Conservation (phyloP, 2,113 vertebrate species). For the Herpetotheres cachinnans region DNA sequence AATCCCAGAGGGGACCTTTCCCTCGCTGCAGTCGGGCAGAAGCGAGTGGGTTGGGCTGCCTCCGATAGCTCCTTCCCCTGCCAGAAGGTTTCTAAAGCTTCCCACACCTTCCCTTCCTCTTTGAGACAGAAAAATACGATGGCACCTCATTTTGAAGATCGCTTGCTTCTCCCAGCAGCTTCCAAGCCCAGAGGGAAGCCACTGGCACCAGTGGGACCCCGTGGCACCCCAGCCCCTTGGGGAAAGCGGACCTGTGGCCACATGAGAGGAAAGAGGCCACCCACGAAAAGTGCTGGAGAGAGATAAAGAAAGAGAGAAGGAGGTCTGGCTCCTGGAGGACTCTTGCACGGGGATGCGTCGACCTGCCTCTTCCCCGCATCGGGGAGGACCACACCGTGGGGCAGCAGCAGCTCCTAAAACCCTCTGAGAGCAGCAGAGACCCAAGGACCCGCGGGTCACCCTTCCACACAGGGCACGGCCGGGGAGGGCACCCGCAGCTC, state of each 20-base stretch:
- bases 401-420: background rate
- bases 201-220: slow-evolving; percentile 2
- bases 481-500: background rate
- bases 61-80: slow-evolving; percentile 36
- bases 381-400: background rate
- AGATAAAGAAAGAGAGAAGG: background rate
- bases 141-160: background rate
- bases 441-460: background rate
- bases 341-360: background rate
- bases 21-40: slow-evolving; percentile 23
- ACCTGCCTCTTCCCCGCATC: background rate
- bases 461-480: background rate
- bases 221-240: background rate
- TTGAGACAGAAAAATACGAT: slow-evolving; percentile 16
- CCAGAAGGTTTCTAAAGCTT: slow-evolving; percentile 54
- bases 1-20: slow-evolving; percentile 39
- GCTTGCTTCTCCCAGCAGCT: background rate
- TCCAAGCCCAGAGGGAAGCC: background rate
- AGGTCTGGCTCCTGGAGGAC: background rate
- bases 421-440: background rate
- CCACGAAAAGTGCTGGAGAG: background rate
- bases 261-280: slow-evolving; percentile 3
- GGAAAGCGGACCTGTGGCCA: slow-evolving; percentile 2
- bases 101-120: slow-evolving; percentile 61
- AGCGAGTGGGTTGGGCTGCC: slow-evolving; percentile 51